These are phyloP conservation scores for Solenopsis fugax DNA, from an alignment of 1,140 invertebrate species.

Conservation along the genomic window DNA sequence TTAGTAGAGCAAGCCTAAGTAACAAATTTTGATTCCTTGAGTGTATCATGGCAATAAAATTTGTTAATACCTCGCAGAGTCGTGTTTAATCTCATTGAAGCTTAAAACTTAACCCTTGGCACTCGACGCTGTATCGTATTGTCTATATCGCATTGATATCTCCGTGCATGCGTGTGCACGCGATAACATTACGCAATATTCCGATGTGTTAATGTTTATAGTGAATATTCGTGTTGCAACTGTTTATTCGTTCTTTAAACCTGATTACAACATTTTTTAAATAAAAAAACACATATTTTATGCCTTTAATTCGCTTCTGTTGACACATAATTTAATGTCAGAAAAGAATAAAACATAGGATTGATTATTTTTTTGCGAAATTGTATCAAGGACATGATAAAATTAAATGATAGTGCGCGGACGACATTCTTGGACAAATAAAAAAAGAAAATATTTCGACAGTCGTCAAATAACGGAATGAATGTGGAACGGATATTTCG, in stretches of 20 bases:
- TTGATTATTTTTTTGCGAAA: background rate
- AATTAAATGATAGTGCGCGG: background rate
- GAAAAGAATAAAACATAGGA: background rate
- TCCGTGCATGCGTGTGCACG: background rate
- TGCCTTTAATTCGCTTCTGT: background rate
- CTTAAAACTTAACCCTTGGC: conserved; percentile 12
- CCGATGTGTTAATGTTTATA: background rate
- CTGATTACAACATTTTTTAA: background rate
- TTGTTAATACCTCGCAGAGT: background rate
- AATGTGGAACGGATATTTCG: conserved; percentile 2
- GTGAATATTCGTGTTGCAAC: background rate
- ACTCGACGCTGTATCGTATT: background rate
- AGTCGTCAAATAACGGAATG: background rate
- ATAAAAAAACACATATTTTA: background rate
- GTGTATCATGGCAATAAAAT: conserved; percentile 14
- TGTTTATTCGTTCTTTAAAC: background rate
- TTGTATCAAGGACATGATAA: background rate
- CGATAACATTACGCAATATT: conserved; percentile 22
- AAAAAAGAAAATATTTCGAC: background rate
- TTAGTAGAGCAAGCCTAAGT: background rate
- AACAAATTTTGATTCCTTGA: background rate
- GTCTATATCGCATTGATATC: background rate
- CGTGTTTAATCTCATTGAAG: conserved; percentile 14
- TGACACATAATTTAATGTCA: background rate
- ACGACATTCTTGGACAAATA: background rate